phyloP scores from a whole-genome alignment of 2,113 vertebrate genomes.

The Gasterosteus aculeatus region DNA sequence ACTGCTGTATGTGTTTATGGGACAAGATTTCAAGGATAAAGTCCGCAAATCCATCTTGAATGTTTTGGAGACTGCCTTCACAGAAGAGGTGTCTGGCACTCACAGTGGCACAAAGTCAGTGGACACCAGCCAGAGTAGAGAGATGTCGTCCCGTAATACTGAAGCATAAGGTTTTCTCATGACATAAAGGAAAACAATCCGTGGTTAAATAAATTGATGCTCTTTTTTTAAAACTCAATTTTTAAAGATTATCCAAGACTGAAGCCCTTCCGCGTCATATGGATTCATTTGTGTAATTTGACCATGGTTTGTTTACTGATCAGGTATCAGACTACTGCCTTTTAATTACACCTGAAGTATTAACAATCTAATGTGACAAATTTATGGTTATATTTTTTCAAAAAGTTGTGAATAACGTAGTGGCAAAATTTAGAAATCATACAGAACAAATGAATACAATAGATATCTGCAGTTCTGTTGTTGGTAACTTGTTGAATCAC shows the following conservation, averaged over 20 bases:
- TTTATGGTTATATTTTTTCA: background rate
- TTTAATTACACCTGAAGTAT: background rate
- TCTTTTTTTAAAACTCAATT: background rate
- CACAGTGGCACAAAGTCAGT: background rate
- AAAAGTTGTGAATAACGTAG: background rate
- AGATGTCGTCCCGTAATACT: background rate
- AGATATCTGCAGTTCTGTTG: background rate
- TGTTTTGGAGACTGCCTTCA: slow-evolving; percentile 79
- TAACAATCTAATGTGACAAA: background rate
- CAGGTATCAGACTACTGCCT: background rate
- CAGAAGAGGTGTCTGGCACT: slow-evolving; percentile 74
- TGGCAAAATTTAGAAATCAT: background rate
- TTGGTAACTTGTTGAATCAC: background rate
- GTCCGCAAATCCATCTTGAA: slow-evolving; percentile 79
- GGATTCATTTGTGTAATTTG: background rate
- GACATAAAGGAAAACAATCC: background rate
- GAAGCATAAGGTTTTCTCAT: background rate
- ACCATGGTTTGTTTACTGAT: background rate
- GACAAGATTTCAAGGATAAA: slow-evolving; percentile 84
- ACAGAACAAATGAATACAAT: background rate
- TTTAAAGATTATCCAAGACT: background rate
- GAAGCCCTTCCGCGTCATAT: background rate
- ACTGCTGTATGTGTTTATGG: slow-evolving; percentile 85
- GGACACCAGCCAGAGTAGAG: background rate
- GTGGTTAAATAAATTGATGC: background rate